A percentile compares a stretch with the other conserved stretches of the same genome.
Evolutionary conservation across 2,797 vertebrate genomes (phyloP).

Genomic region (Urocyon cinereoargenteus): DNA sequence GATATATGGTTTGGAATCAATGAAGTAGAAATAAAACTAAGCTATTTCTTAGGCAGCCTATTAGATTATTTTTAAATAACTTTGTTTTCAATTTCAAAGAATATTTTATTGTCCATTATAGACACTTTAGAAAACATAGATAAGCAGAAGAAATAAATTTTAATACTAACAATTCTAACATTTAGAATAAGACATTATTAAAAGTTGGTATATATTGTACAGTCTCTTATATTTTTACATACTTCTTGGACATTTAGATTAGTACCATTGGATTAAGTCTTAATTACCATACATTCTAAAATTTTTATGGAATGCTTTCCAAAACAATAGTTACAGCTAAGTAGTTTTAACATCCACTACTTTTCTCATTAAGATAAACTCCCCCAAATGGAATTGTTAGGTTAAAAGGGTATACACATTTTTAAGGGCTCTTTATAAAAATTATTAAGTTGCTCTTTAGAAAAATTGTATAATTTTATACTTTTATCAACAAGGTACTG

Average conservation of each 20-base stretch:
- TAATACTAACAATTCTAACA: constrained; percentile 5
- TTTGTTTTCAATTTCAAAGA: constrained; percentile 43
- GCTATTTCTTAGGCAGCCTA: not conserved
- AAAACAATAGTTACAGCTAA: not conserved
- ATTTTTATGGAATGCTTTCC: not conserved
- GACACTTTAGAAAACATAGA: constrained; percentile 29
- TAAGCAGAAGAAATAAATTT: constrained; percentile 27
- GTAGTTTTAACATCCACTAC: not conserved
- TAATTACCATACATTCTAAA: not conserved
- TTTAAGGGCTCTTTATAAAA: constrained; percentile 1
- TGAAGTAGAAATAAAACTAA: constrained; percentile 44
- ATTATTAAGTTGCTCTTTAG: not conserved
- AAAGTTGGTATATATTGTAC: constrained; percentile 31
- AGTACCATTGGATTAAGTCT: not conserved
- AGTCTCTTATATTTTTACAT: not conserved
- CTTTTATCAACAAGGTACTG: not conserved
- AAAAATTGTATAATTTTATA: not conserved
- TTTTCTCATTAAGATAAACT: constrained; percentile 26
- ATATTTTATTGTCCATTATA: not conserved
- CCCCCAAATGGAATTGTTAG: not conserved
- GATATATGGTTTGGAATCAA: not conserved
- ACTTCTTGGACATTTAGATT: not conserved
- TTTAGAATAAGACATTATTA: not conserved
- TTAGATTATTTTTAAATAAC: constrained; percentile 56
- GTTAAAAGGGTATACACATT: not conserved